Evolutionary conservation across 2,113 vertebrate genomes (phyloP).

Genomic region (Poeciliopsis occidentalis): DNA sequence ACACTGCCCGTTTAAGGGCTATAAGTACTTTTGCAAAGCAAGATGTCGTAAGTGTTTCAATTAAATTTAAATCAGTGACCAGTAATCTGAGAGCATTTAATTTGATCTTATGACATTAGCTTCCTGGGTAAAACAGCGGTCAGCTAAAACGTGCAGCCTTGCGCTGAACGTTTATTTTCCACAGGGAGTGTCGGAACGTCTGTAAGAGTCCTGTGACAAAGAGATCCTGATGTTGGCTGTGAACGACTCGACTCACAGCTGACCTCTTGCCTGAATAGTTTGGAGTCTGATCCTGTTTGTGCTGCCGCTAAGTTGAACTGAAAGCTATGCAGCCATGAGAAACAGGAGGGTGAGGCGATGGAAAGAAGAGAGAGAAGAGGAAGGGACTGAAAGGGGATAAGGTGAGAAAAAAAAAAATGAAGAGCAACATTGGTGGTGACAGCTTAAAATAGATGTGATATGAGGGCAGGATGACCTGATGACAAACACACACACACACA

Average conservation of each 20-base stretch:
- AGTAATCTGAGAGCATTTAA: too few relatives aligned
- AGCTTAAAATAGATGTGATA: constrained; percentile 34
- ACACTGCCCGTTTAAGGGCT: too few relatives aligned
- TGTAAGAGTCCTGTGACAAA: neutral
- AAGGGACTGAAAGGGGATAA: constrained; percentile 10
- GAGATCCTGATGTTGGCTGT: constrained; percentile 14
- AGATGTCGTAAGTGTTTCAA: too few relatives aligned
- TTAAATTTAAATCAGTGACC: too few relatives aligned
- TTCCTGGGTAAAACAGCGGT: neutral
- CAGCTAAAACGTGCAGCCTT: neutral
- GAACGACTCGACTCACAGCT: constrained; percentile 8
- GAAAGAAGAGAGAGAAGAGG: constrained; percentile 15
- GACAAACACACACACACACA: constrained; percentile 5
- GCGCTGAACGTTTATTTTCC: constrained; percentile 21
- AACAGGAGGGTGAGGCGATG: neutral
- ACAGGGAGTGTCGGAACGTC: neutral
- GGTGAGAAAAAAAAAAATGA: constrained; percentile 6
- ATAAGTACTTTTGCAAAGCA: too few relatives aligned
- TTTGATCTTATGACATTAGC: neutral
- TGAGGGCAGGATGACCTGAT: constrained; percentile 19
- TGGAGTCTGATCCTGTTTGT: constrained; percentile 44
- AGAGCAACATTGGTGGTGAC: constrained; percentile 24
- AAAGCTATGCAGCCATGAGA: constrained; percentile 38
- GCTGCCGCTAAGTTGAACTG: constrained; percentile 30
- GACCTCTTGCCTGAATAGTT: constrained; percentile 58